Evolutionary conservation across 2,113 vertebrate species (phyloP).

Genomic region (Turdus rufiventris): DNA sequence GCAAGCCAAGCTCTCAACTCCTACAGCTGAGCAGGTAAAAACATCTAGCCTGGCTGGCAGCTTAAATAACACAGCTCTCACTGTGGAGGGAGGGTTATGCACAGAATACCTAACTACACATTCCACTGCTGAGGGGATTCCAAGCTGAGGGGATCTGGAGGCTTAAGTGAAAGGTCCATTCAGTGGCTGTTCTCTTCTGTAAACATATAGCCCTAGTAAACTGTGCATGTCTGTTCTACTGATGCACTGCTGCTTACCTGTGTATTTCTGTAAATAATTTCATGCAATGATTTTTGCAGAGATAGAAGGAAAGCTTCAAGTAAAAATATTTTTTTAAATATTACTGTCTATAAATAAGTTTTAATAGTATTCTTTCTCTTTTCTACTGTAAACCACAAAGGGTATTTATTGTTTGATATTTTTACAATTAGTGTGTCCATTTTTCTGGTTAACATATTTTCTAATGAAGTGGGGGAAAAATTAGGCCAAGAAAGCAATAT

Average conservation of each 20-base stretch:
- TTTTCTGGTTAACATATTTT: not conserved
- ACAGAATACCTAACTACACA: not conserved
- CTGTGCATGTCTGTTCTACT: not conserved
- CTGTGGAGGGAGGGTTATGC: not conserved
- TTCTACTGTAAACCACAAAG: not conserved
- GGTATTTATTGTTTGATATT: not conserved
- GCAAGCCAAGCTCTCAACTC: not conserved
- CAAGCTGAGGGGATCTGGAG: not conserved
- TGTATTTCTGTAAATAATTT: not conserved
- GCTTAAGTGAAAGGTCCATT: not conserved
- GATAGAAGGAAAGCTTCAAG: not conserved
- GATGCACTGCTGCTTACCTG: not conserved
- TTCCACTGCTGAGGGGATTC: not conserved
- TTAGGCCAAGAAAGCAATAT: not conserved
- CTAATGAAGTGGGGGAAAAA: fast-evolving
- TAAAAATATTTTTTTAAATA: not conserved
- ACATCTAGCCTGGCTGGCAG: not conserved
- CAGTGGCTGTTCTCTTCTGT: not conserved
- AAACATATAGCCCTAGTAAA: not conserved
- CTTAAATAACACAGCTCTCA: not conserved
- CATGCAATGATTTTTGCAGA: fast-evolving
- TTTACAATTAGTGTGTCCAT: not conserved
- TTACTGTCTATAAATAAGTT: not conserved
- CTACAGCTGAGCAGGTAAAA: not conserved
- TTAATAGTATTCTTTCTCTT: not conserved